Evolutionary conservation across 2,797 vertebrate species (phyloP), one percentile per base, ranked within the genome.

Genomic region (Tolypeutes matacus): DNA sequence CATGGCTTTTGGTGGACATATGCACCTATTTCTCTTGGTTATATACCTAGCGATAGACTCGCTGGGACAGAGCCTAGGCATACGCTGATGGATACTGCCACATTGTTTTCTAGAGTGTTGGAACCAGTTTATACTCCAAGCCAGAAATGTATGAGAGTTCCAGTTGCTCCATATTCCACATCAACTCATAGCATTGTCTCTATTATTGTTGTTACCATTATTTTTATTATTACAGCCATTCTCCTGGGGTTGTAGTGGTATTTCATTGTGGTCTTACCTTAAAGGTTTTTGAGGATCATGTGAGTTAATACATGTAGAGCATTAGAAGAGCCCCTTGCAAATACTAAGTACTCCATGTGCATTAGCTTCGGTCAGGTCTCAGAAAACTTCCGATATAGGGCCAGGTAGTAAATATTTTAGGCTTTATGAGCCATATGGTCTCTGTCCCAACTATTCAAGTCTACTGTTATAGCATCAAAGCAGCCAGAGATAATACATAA

Each of bases 271-370:
- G n/a, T 46, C 42, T 82, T 31, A 20, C 53, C 67, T 51, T 58
- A 53, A 31, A 27, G 51, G 34, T 9, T 56, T 42, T 27, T n/a
- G 82, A 90, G 31, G 34, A 15, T 62, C 25, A 36, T 1, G 1
- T 31, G 36, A 62, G 70, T 84, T 58, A n/a, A 36, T 27, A 36
- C 1, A 1, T 6, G 0, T 4, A 15, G 84, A 65, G 60, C 9
- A 39, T 60, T 31, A 31, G 39, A 27, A 25, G 49, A 29, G 9
- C 14, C 21, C 53, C 15, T 2, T 5, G 53, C 12, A 13, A 0
- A 0, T 7, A 60, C 36, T 62, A 27, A 69, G 6, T 10, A 14
- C 29, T 23, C n/a, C 2, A 5, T 21, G 1, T 2, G 0, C 23
- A 14, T 10, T 29, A 29, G 17, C 42, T 51, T 39, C 46, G 62